Conservation (phyloP, 1,140 invertebrate species). For the Pseudoatta argentina region DNA sequence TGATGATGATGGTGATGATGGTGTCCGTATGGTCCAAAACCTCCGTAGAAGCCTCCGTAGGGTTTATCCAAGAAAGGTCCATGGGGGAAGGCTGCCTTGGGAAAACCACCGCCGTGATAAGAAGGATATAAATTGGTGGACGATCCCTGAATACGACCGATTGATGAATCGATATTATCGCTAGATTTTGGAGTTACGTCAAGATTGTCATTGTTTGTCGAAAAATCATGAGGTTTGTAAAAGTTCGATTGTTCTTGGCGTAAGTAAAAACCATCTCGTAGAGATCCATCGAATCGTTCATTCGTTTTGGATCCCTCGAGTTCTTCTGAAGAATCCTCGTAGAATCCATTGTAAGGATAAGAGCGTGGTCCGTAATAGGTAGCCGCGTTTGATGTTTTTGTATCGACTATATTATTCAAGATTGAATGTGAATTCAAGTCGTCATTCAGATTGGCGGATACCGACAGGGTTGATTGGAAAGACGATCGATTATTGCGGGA, state of each 20-base stretch:
- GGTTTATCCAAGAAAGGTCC: conserved; percentile 21
- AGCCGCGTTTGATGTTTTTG: conserved; percentile 24
- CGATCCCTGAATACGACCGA: conserved; percentile 10
- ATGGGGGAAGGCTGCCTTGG: conserved; percentile 16
- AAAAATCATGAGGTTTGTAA: conserved; percentile 15
- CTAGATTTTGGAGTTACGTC: background rate
- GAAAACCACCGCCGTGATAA: conserved; percentile 12
- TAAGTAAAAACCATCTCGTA: background rate
- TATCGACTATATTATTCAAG: conserved; percentile 26
- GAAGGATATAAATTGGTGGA: conserved; percentile 12
- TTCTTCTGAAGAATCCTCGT: conserved; percentile 4
- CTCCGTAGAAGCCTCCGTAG: conserved; percentile 19
- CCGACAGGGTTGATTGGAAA: background rate
- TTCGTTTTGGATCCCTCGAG: background rate
- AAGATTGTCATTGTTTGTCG: background rate
- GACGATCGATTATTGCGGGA: conserved; percentile 45
- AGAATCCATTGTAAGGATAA: conserved; percentile 2
- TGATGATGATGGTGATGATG: conserved; percentile 2
- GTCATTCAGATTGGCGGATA: background rate
- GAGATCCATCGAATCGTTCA: background rate
- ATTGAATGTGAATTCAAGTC: background rate
- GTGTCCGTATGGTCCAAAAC: conserved; percentile 26
- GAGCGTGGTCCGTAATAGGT: conserved; percentile 9
- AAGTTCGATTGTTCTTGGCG: conserved; percentile 21
- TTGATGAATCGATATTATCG: background rate